Conservation (phyloP, 2,113 vertebrate genomes). For the Petromus typicus region DNA sequence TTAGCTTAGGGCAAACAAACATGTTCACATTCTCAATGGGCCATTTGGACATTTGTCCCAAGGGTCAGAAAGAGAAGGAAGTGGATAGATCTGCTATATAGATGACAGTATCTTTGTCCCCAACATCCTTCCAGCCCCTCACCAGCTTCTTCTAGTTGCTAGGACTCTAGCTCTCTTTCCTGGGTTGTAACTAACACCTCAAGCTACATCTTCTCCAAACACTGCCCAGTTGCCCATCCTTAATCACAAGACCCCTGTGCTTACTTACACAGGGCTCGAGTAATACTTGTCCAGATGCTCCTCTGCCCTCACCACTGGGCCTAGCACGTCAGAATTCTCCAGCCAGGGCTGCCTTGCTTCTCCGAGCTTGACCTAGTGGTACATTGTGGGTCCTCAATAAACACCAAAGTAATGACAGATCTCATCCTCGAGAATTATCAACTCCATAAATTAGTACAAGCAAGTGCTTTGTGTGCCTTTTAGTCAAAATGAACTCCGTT, state of each 20-base stretch:
- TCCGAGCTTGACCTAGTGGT: too few species aligned
- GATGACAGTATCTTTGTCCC: not conserved
- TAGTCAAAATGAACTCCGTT: not conserved
- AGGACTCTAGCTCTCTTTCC: not conserved
- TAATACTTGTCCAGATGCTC: not conserved
- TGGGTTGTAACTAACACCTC: not conserved
- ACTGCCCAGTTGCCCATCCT: not conserved
- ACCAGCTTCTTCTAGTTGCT: not conserved
- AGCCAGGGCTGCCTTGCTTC: not conserved
- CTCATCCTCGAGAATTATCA: not conserved
- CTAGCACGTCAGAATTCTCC: not conserved
- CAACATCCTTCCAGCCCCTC: not conserved
- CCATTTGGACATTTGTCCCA: not conserved
- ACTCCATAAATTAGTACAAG: not conserved
- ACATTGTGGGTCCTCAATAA: not conserved
- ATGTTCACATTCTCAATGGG: not conserved
- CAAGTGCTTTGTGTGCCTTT: not conserved
- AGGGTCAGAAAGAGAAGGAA: not conserved
- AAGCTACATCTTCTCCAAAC: not conserved
- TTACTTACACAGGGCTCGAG: not conserved
- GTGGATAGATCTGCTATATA: not conserved
- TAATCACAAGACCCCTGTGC: not conserved
- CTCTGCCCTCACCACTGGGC: not conserved
- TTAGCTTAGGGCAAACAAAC: not conserved
- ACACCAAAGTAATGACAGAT: slow-evolving; percentile 43